phyloP scores from a whole-genome alignment of 2,113 vertebrate species.

The Plotosus lineatus region DNA sequence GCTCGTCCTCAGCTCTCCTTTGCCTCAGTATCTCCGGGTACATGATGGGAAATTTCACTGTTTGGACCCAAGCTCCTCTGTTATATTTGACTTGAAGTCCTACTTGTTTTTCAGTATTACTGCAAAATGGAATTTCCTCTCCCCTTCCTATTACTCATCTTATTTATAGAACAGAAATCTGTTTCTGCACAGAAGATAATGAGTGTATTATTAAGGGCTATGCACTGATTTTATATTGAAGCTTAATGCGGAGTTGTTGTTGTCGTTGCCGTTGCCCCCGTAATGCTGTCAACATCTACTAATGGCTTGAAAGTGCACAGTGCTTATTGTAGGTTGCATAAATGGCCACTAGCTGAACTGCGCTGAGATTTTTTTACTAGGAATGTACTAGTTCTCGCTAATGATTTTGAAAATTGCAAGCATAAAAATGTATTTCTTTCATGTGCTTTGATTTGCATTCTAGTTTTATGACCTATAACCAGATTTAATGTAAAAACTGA shows the following conservation, averaged over 20 bases:
- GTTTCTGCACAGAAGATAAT: not conserved
- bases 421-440: not conserved
- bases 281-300: not conserved
- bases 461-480: not conserved
- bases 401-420: not conserved
- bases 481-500: not conserved
- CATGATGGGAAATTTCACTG: not conserved
- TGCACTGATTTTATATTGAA: not conserved
- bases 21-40: not conserved
- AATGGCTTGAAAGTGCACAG: not conserved
- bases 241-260: too few species aligned
- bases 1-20: slow-evolving; percentile 3
- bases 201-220: not conserved
- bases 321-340: too few species aligned
- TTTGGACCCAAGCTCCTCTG: not conserved
- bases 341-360: not conserved
- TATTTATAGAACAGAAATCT: not conserved
- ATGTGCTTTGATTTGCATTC: not conserved
- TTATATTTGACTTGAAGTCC: not conserved
- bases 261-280: too few species aligned
- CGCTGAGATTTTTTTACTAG: not conserved
- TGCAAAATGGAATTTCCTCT: not conserved
- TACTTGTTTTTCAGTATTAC: not conserved
- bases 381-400: not conserved
- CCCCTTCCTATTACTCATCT: too few species aligned